Conservation (phyloP, 53 echinoderm and acorn worm genomes). For the Luidia sarsii region DNA sequence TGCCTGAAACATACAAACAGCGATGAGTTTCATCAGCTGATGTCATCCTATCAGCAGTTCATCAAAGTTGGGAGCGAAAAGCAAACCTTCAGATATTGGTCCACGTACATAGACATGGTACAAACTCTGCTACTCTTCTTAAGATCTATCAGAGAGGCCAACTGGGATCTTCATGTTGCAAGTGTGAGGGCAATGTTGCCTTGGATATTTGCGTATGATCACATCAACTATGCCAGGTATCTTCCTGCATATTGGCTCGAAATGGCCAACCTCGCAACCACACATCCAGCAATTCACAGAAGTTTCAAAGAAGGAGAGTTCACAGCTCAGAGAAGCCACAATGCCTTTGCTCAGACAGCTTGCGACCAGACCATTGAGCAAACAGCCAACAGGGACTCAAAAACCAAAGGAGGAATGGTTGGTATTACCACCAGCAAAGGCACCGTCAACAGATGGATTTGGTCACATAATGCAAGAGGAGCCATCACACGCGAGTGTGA, state of each 20-base stretch:
- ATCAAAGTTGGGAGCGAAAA: neutral
- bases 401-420: conserved; percentile 48
- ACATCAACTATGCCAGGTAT: conserved; percentile 45
- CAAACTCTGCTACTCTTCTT: conserved; percentile 39
- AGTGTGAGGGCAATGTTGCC: conserved; percentile 39
- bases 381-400: conserved; percentile 65
- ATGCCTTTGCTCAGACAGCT: conserved; percentile 39
- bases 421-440: conserved; percentile 32
- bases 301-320: conserved; percentile 40
- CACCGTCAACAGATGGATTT: conserved; percentile 48
- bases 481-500: conserved; percentile 68
- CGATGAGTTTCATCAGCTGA: neutral
- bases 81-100: conserved; percentile 66
- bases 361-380: conserved; percentile 63
- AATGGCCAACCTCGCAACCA: conserved; percentile 22
- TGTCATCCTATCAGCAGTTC: conserved; percentile 29
- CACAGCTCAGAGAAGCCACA: conserved; percentile 44
- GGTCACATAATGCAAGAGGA: conserved; percentile 42
- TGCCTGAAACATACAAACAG: neutral
- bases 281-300: conserved; percentile 14
- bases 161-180: conserved; percentile 53
- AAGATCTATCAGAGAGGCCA: conserved; percentile 35
- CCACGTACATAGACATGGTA: conserved; percentile 60
- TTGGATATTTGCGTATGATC: conserved; percentile 53
- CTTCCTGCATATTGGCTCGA: conserved; percentile 56